A percentile compares a stretch with the other conserved stretches of the same genome.
Conservation (phyloP, 2,797 vertebrate species). For the Cirrhinus mrigala region DNA sequence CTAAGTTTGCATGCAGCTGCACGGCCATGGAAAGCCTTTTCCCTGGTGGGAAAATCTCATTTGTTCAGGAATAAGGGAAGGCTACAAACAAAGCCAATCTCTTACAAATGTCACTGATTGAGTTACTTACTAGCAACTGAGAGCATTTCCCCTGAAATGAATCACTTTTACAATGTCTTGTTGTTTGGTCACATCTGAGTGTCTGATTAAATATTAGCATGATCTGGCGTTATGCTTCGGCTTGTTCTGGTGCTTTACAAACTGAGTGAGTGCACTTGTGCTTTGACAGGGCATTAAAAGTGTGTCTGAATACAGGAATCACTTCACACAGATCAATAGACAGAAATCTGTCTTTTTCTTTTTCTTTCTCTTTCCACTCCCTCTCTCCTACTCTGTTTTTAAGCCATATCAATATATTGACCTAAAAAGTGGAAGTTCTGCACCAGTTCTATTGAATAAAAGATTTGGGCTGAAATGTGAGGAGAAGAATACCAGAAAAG, state of each 20-base stretch:
- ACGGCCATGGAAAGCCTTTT: conserved; percentile 4
- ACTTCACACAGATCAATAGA: not conserved
- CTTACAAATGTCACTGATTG: conserved; percentile 10
- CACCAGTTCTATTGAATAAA: conserved; percentile 1
- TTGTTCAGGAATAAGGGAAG: conserved; percentile 5
- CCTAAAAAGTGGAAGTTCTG: not conserved
- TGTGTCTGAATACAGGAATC: not conserved
- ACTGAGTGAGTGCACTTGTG: not conserved
- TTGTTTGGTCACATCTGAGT: not conserved
- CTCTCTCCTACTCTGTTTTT: not conserved
- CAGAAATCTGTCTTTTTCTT: not conserved
- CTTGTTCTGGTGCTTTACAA: not conserved
- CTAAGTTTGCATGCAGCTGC: conserved; percentile 1
- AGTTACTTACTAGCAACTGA: not conserved
- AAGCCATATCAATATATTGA: not conserved
- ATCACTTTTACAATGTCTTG: not conserved
- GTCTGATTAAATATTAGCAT: not conserved
- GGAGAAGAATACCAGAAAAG: not conserved
- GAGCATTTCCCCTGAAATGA: not conserved
- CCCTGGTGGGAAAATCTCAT: not conserved
- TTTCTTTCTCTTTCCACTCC: not conserved
- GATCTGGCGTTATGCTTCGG: not conserved
- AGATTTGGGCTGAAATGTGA: conserved; percentile 3
- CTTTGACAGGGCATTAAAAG: not conserved
- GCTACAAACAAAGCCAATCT: not conserved